Evolutionary conservation across 2,888 invertebrate species (phyloP).

Genomic region (Erpobdella octoculata): DNA sequence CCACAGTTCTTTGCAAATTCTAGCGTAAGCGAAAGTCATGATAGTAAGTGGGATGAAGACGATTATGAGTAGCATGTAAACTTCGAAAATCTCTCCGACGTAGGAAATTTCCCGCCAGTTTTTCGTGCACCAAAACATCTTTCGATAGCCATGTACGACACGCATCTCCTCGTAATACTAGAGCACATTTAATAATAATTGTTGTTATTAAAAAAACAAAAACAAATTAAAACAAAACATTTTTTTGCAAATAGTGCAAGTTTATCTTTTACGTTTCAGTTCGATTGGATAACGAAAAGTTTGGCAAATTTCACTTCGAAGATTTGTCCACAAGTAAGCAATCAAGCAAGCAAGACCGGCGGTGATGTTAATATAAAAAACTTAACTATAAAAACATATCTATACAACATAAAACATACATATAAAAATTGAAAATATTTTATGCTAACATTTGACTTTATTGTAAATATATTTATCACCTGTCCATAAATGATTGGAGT

Average conservation of each 20-base stretch:
- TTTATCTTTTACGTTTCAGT: too few species aligned
- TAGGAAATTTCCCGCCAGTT: slow-evolving; percentile 49
- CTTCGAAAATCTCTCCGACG: slow-evolving; percentile 52
- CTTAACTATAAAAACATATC: not conserved
- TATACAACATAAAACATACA: not conserved
- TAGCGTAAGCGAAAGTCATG: slow-evolving; percentile 62
- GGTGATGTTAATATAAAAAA: slow-evolving; percentile 15
- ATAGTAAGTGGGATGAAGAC: slow-evolving; percentile 61
- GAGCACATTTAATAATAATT: not conserved
- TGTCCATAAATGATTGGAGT: slow-evolving; percentile 60
- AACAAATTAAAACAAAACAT: not conserved
- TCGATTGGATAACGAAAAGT: too few species aligned
- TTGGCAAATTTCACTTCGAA: too few species aligned
- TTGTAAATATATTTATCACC: slow-evolving; percentile 52
- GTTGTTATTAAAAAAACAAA: not conserved
- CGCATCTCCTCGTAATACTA: not conserved
- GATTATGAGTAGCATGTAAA: slow-evolving; percentile 59
- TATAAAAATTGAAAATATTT: not conserved
- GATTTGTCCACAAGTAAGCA: too few species aligned
- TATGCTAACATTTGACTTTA: not conserved
- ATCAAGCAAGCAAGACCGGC: slow-evolving; percentile 51
- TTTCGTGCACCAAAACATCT: slow-evolving; percentile 58
- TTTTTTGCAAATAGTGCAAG: too few species aligned
- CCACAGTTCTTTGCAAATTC: slow-evolving; percentile 63
- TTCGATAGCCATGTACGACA: not conserved